Evolutionary conservation across 2,113 vertebrate species (phyloP).

Genomic region (Dicaeum eximium): DNA sequence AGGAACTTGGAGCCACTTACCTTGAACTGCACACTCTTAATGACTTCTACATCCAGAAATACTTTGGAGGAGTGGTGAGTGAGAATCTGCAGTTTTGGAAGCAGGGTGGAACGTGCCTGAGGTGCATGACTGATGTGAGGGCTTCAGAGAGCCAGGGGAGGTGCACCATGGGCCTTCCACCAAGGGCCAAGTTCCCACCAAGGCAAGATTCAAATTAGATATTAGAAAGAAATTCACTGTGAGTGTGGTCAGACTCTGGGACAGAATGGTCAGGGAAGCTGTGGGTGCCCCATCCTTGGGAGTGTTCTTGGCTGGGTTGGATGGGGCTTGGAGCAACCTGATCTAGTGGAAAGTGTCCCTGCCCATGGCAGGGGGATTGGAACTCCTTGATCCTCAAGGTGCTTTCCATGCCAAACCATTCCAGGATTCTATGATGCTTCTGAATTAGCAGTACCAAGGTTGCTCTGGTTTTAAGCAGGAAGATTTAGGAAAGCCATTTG

Average conservation of each 20-base stretch:
- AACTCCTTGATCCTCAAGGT: rapidly evolving
- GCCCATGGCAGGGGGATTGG: background rate
- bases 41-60: slow-evolving; percentile 91
- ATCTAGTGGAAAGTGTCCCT: background rate
- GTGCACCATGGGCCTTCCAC: rapidly evolving
- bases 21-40: slow-evolving; percentile 89
- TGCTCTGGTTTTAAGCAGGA: background rate
- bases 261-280: background rate
- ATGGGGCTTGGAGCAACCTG: background rate
- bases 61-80: slow-evolving; percentile 94
- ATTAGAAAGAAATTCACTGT: rapidly evolving
- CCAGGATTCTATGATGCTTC: background rate
- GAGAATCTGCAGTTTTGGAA: background rate
- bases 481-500: background rate
- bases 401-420: background rate
- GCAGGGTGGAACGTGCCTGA: rapidly evolving
- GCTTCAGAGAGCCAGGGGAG: background rate
- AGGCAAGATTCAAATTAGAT: too few relatives aligned
- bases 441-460: background rate
- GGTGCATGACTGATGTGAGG: rapidly evolving
- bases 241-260: background rate
- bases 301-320: background rate
- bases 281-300: background rate
- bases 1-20: slow-evolving; percentile 91
- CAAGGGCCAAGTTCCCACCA: rapidly evolving